Base-by-base conservation (phyloP, 1,140 invertebrate species). In the Trichonephila inaurata region DNA sequence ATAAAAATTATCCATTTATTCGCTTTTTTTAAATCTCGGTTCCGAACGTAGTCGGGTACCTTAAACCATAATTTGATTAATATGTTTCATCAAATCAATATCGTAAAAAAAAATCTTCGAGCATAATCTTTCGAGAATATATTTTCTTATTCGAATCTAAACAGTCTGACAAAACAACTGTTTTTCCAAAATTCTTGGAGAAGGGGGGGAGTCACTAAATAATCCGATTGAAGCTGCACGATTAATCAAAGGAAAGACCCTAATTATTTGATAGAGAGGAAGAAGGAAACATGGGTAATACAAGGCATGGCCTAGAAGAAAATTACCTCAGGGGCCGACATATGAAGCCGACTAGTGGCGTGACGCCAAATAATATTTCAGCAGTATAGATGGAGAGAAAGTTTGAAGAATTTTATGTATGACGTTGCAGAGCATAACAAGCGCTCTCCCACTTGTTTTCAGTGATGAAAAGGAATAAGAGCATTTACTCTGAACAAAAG, bases 291-390 rank as follows among this genome's bases (percentile, higher is more conserved):
- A 21, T 85, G 85, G 16, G 86, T 93, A n/a, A 40, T 12, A 85
- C 83, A 85, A 85, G 83, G 72, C 24, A 61, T 61, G 83, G 21
- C 83, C 83, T 61, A 85, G 83, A 85, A 85, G 61, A 10, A 85
- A 21, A 85, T 85, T 85, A 85, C n/a, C 83, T 61, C 51, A 4
- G 44, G 61, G 83, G 24, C 83, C 83, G 58, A 24, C 12, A 85
- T 51, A 51, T 60, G 83, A 24, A 85, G 21, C 51, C 24, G 83
- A 21, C n/a, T 51, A 33, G 19, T 85, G 44, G 44, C 83, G 83
- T 85, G 83, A 85, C 83, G 61, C 83, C 40, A 77, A 77, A 77
- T 77, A 77, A 40, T 18, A 28, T 77, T 77, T 77, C 72, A 33
- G 24, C 19, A 28, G 28, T 33, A 18, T 14, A 77, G 33, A 77